A percentile compares a stretch with the other conserved stretches of the same genome.
These are phyloP conservation scores for Papilio polyxenes DNA, from an alignment of 1,140 invertebrate genomes.

Conservation along the genomic window DNA sequence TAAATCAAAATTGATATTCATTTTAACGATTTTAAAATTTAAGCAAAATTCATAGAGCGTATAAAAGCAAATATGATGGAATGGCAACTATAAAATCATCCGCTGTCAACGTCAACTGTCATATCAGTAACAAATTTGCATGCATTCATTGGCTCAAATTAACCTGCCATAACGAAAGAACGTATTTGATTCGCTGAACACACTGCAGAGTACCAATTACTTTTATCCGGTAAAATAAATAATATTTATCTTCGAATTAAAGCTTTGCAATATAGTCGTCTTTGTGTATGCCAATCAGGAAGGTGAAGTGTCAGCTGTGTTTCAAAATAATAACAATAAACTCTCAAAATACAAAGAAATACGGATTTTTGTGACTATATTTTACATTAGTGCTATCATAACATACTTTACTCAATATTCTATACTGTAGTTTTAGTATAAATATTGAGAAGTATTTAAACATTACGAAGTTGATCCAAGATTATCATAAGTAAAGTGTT, in stretches of 20 bases:
- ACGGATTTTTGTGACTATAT: conserved; percentile 9
- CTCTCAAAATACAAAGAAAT: not conserved
- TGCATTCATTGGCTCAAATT: conserved; percentile 30
- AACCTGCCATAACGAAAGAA: not conserved
- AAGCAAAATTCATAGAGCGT: too few species aligned
- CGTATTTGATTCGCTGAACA: conserved; percentile 5
- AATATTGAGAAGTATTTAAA: conserved; percentile 8
- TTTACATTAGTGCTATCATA: not conserved
- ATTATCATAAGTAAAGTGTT: not conserved
- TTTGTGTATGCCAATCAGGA: conserved; percentile 29
- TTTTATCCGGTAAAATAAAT: conserved; percentile 9
- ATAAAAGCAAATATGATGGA: not conserved
- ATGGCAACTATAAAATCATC: conserved; percentile 4
- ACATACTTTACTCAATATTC: not conserved
- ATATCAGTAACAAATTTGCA: not conserved
- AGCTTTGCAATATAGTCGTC: conserved; percentile 17
- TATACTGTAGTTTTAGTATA: conserved; percentile 1
- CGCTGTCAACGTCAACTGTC: not conserved
- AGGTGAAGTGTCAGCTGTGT: conserved; percentile 36
- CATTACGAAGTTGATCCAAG: not conserved
- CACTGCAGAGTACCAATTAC: not conserved
- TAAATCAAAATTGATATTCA: not conserved
- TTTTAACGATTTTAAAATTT: not conserved
- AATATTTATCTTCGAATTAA: conserved; percentile 32
- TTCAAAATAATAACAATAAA: conserved; percentile 40